These are phyloP conservation scores for Paramormyrops hopkinsi DNA, from an alignment of 2,797 vertebrate genomes.

Conservation along the genomic window DNA sequence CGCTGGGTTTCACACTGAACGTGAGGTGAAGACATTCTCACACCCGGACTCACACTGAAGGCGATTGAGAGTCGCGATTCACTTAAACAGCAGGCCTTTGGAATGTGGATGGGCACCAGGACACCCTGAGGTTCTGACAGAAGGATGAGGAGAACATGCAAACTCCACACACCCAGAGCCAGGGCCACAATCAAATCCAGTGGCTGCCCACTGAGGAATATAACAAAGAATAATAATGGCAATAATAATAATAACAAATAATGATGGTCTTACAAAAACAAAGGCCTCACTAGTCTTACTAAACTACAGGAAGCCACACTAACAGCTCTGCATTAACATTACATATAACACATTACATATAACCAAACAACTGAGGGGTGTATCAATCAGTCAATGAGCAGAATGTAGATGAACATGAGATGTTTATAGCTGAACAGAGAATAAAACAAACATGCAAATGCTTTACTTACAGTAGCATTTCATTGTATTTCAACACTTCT, in stretches of 20 bases:
- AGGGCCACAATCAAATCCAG: neutral
- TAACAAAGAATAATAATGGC: neutral
- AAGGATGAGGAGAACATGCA: neutral
- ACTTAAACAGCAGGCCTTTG: neutral
- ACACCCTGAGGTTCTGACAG: neutral
- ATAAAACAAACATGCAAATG: neutral
- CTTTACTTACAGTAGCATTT: neutral
- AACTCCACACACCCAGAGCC: neutral
- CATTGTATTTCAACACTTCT: neutral
- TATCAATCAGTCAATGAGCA: neutral
- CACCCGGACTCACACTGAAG: neutral
- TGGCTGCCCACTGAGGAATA: neutral
- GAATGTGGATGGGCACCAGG: neutral
- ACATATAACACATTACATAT: neutral
- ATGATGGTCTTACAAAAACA: neutral
- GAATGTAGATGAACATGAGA: neutral
- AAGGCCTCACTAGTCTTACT: neutral
- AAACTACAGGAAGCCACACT: neutral
- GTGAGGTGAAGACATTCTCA: neutral
- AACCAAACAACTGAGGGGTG: neutral
- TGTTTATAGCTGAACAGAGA: neutral
- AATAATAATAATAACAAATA: neutral
- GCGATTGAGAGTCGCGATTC: neutral
- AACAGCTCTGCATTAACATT: neutral
- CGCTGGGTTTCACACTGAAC: neutral